Conservation (phyloP, 1,140 invertebrate genomes). For the Uloborus diversus region DNA sequence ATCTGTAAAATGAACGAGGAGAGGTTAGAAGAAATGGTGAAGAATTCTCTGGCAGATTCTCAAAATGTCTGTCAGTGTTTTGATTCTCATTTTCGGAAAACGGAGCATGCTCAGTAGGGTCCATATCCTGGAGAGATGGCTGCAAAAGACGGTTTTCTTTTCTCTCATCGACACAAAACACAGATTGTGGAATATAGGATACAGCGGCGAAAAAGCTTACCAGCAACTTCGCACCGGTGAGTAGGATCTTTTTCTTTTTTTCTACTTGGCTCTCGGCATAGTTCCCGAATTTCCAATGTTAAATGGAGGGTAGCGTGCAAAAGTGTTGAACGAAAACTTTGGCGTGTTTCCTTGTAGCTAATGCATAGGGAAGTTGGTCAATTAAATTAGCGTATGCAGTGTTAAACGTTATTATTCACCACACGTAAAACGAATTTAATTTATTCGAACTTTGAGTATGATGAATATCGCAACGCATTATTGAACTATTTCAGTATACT, state of each 20-base stretch:
- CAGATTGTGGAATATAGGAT: slow-evolving; percentile 19
- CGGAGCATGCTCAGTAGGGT: slow-evolving; percentile 38
- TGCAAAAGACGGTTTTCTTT: slow-evolving; percentile 22
- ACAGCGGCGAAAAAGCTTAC: slow-evolving; percentile 40
- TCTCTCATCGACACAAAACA: slow-evolving; percentile 30
- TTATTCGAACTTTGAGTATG: too few species aligned
- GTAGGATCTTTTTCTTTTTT: slow-evolving; percentile 4
- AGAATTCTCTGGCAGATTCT: slow-evolving; percentile 30
- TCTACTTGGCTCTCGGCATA: too few species aligned
- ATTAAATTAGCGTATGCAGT: too few species aligned
- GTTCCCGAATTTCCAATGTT: too few species aligned
- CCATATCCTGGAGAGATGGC: slow-evolving; percentile 25
- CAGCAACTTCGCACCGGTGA: slow-evolving; percentile 31
- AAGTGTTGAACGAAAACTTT: too few species aligned
- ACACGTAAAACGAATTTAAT: too few species aligned
- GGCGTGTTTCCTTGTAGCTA: too few species aligned
- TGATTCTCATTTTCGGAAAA: not conserved
- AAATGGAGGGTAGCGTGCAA: too few species aligned
- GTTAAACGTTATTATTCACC: too few species aligned
- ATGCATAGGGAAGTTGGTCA: too few species aligned
- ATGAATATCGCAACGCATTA: too few species aligned
- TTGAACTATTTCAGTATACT: too few species aligned
- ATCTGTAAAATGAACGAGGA: not conserved
- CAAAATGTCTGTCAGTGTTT: slow-evolving; percentile 39
- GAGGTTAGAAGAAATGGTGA: not conserved